These are phyloP conservation scores for Oligia latruncula DNA, from an alignment of 2,888 invertebrate genomes.

Conservation along the genomic window DNA sequence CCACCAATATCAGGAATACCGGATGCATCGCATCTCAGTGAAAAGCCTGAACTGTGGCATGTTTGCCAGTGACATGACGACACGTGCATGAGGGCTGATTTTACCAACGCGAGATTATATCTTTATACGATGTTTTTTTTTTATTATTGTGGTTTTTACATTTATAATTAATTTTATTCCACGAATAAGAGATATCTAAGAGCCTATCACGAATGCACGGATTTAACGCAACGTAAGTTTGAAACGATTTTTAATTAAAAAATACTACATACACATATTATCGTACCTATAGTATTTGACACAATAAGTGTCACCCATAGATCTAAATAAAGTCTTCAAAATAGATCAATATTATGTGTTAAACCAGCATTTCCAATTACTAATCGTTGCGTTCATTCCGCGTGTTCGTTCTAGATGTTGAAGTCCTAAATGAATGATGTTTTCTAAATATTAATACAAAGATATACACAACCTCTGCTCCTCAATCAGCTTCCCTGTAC, in stretches of 20 bases:
- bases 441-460: slow-evolving; percentile 3
- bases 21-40: neutral
- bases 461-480: neutral
- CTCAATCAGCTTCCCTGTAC: neutral
- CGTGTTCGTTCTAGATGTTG: neutral
- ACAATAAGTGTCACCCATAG: neutral
- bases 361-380: neutral
- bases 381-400: neutral
- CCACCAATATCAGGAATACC: neutral
- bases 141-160: neutral
- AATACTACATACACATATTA: neutral
- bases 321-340: neutral
- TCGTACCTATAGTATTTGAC: neutral
- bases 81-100: too few relatives aligned
- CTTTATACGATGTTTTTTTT: neutral
- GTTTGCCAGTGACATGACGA: neutral
- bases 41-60: neutral
- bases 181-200: neutral
- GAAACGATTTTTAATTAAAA: neutral
- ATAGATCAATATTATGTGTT: neutral
- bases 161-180: neutral
- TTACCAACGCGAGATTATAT: neutral
- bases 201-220: neutral
- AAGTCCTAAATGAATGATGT: neutral
- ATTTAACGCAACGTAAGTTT: neutral